Evolutionary conservation across 2,113 vertebrate genomes (phyloP), one percentile per base, ranked within the genome.

Genomic region (Apeltes quadracus): DNA sequence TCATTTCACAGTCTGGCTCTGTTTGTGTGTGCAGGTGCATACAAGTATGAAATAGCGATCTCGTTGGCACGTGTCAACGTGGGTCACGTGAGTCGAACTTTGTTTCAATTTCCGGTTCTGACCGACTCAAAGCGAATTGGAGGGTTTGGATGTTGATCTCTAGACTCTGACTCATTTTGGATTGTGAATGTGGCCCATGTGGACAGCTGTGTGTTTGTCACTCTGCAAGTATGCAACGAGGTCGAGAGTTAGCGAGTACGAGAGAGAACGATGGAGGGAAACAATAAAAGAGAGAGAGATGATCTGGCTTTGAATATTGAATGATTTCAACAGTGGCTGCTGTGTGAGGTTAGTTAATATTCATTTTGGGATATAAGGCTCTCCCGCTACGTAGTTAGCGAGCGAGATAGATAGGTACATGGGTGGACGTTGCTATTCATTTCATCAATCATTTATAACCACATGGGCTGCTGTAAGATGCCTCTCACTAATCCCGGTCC

Each of bases 221-320:
- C 34, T 64, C 25, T 18, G 54, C 13, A 36, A 38, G 20, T 2
- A 1, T 64, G 66, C 50, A 46, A 3, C 8, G 16, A 44, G 43
- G 4, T 5, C 6, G 11, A 34, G 14, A 46, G 20, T 39, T 1
- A 46, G 46, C 1, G 18, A 44, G 22, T 7, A 15, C 29, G n/a
- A 54, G 64, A 70, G 44, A 27, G 22, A 44, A 14, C 4, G 3
- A 20, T 15, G n/a, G 14, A 66, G 9, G 22, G 2, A 72, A 22
- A 78, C 55, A 48, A 34, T 38, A 38, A 57, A 7, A 5, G 36
- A 62, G 20, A 46, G 36, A 23, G 38, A 63, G 27, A 39, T 34
- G 50, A 79, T 74, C n/a, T 43, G 16, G 51, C 64, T 74, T 62
- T 79, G 63, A 68, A 79, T 79, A 73, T 73, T 79, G 43, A 73